Percentiles rank a stretch among this genome's conserved stretches.
phyloP scores from a whole-genome alignment of 1,140 invertebrate species.

The Calycopis cecrops region DNA sequence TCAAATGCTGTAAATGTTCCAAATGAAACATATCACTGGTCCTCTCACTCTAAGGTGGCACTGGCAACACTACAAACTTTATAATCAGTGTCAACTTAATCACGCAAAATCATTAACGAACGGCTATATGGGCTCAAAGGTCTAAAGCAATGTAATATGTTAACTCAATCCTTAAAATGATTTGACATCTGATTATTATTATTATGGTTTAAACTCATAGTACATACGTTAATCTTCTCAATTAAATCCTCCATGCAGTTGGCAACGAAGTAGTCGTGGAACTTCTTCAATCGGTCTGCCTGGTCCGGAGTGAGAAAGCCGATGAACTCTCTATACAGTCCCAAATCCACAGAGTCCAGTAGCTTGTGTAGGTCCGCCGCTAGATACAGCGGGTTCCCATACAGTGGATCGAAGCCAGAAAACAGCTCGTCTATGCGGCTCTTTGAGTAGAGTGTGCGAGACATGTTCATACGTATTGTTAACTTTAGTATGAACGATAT shows the following conservation, averaged over 20 bases:
- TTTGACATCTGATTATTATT: too few species aligned
- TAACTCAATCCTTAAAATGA: too few species aligned
- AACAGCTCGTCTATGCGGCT: conserved; percentile 16
- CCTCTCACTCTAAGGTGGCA: too few species aligned
- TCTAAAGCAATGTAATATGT: too few species aligned
- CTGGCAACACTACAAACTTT: too few species aligned
- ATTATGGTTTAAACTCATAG: too few species aligned
- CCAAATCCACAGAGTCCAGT: conserved; percentile 24
- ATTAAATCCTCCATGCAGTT: conserved; percentile 39
- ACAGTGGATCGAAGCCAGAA: conserved; percentile 21
- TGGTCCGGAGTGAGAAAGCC: conserved; percentile 51
- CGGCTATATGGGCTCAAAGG: too few species aligned
- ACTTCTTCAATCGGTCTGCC: conserved; percentile 40
- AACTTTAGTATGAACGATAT: conserved; percentile 23
- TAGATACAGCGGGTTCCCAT: conserved; percentile 2
- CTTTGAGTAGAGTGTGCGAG: background rate
- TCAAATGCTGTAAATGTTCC: too few species aligned
- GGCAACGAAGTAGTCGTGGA: conserved; percentile 44
- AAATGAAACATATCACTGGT: too few species aligned
- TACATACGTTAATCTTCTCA: conserved; percentile 40
- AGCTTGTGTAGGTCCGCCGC: background rate
- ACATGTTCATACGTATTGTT: conserved; percentile 3
- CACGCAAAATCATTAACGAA: too few species aligned
- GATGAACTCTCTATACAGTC: conserved; percentile 49
- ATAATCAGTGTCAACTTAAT: too few species aligned